These are phyloP conservation scores for Pachycephala philippinensis DNA, from an alignment of 2,113 vertebrate species.

Conservation along the genomic window DNA sequence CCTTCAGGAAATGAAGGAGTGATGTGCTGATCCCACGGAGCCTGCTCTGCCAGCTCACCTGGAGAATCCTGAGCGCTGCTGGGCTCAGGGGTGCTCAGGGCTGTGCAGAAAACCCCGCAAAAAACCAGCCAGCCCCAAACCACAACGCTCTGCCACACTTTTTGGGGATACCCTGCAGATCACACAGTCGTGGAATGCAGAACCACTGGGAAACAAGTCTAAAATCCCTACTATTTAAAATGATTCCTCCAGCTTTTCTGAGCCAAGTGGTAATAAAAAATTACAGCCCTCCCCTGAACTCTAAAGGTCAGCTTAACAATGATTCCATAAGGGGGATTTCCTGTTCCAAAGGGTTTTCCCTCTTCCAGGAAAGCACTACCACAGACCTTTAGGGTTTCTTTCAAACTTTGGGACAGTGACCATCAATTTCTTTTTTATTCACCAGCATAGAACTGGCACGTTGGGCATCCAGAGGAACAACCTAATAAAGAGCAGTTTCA, in stretches of 20 bases:
- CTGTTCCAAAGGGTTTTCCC: neutral
- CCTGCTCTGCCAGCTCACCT: neutral
- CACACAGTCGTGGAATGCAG: neutral
- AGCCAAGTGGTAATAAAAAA: neutral
- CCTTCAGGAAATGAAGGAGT: neutral
- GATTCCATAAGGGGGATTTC: neutral
- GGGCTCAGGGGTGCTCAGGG: neutral
- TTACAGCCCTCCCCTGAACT: neutral
- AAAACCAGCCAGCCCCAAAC: neutral
- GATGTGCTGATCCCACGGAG: neutral
- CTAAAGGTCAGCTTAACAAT: neutral
- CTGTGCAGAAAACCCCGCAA: neutral
- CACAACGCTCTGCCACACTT: fast-evolving
- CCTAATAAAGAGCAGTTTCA: neutral
- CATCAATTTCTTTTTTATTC: neutral
- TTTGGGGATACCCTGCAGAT: neutral
- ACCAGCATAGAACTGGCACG: neutral
- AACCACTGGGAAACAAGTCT: fast-evolving
- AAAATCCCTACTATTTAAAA: neutral
- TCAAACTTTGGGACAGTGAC: neutral
- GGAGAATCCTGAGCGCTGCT: neutral
- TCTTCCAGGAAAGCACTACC: neutral
- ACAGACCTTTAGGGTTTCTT: neutral
- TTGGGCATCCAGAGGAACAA: neutral
- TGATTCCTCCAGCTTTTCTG: neutral